phyloP scores from a whole-genome alignment of 64 coral and sea anemone species.

The Pocillopora damicornis region DNA sequence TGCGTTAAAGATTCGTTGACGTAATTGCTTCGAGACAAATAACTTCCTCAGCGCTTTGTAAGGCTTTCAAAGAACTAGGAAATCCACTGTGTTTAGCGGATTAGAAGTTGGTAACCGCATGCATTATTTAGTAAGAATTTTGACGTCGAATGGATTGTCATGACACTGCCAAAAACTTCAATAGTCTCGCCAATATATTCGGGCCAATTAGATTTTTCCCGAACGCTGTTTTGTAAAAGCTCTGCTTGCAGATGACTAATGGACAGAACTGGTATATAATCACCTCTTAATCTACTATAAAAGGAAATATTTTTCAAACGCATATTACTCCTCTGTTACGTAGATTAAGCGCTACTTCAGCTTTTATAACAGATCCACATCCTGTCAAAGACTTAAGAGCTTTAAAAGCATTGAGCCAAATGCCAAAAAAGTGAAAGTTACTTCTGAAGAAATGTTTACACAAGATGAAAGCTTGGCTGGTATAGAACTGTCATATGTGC shows the following conservation, averaged over 20 bases:
- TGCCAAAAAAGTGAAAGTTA: not conserved
- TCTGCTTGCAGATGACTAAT: not conserved
- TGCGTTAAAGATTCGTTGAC: not conserved
- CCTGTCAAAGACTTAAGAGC: constrained; percentile 10
- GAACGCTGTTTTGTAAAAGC: not conserved
- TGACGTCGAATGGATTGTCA: not conserved
- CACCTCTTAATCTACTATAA: not conserved
- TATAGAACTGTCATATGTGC: not conserved
- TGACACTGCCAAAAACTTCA: not conserved
- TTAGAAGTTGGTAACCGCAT: constrained; percentile 11
- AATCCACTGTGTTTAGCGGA: not conserved
- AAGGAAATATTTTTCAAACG: not conserved
- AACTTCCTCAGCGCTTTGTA: not conserved
- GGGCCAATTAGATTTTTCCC: not conserved
- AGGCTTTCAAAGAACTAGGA: not conserved
- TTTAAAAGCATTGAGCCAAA: constrained; percentile 14
- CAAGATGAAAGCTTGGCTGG: not conserved
- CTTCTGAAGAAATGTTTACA: constrained; percentile 13
- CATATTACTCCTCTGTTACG: constrained; percentile 2
- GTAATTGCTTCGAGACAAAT: not conserved
- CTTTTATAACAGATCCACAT: not conserved
- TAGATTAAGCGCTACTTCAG: not conserved
- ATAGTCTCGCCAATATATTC: not conserved
- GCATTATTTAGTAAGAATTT: constrained; percentile 21
- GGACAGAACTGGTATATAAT: not conserved